Evolutionary conservation across 2,113 vertebrate genomes (phyloP).

Genomic region (Ameiurus melas): DNA sequence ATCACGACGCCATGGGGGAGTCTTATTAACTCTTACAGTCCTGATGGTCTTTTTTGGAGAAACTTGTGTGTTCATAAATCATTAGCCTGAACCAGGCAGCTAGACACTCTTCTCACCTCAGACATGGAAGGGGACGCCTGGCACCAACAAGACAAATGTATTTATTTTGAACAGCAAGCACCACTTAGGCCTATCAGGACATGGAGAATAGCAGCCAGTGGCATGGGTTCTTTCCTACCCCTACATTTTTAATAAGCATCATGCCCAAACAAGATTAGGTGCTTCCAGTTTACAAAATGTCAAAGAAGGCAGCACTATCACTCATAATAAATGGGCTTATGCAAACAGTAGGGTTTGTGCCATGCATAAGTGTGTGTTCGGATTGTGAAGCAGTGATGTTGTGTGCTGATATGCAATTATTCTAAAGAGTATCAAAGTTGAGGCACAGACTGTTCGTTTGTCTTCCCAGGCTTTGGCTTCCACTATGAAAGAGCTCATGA

Average conservation of each 20-base stretch:
- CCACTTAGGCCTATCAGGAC: conserved; percentile 69
- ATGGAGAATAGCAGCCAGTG: conserved; percentile 64
- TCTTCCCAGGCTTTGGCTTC: conserved; percentile 54
- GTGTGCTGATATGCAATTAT: conserved; percentile 83
- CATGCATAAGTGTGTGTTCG: conserved; percentile 77
- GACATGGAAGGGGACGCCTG: conserved; percentile 63
- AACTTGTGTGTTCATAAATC: conserved; percentile 70
- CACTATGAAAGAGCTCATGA: conserved; percentile 71
- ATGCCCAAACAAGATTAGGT: conserved; percentile 80
- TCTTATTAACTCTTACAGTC: conserved; percentile 57
- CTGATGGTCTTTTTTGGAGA: neutral
- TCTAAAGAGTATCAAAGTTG: conserved; percentile 81
- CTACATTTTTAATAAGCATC: conserved; percentile 81
- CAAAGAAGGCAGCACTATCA: conserved; percentile 78
- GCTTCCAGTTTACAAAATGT: conserved; percentile 79
- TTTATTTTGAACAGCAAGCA: conserved; percentile 75
- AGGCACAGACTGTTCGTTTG: conserved; percentile 62
- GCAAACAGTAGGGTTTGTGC: conserved; percentile 75
- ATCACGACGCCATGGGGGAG: neutral
- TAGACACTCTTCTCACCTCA: conserved; percentile 67
- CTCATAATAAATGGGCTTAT: conserved; percentile 83
- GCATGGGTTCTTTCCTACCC: conserved; percentile 68
- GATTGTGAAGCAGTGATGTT: conserved; percentile 69
- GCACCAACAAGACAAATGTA: conserved; percentile 77
- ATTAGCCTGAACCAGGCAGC: conserved; percentile 66